Evolutionary conservation across 2,888 invertebrate species (phyloP).

Genomic region (Phaonia tiefii): DNA sequence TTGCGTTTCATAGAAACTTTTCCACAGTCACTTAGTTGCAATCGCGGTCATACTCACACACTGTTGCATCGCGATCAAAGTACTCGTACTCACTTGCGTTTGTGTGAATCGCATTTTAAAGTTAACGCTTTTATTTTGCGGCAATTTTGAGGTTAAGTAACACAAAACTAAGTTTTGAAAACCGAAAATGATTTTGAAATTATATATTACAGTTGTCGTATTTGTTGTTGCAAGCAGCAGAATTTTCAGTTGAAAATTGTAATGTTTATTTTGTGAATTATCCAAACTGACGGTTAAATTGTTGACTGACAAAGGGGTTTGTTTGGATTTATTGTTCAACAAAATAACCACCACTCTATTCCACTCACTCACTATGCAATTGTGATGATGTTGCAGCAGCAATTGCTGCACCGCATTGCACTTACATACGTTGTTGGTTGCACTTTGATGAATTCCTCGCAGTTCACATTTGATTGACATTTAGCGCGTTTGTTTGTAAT

Average conservation of each 20-base stretch:
- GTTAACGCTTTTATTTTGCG: slow-evolving; percentile 38
- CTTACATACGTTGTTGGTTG: too few relatives aligned
- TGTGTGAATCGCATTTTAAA: slow-evolving; percentile 32
- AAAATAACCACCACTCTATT: too few relatives aligned
- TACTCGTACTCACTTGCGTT: neutral
- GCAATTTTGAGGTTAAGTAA: slow-evolving; percentile 64
- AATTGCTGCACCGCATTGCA: slow-evolving; percentile 11
- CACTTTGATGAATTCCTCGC: slow-evolving; percentile 54
- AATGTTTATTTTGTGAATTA: slow-evolving; percentile 6
- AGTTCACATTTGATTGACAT: slow-evolving; percentile 61
- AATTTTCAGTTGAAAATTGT: slow-evolving; percentile 45
- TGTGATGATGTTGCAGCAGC: neutral
- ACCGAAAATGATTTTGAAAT: slow-evolving; percentile 34
- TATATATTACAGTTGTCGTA: slow-evolving; percentile 1
- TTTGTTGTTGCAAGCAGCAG: neutral
- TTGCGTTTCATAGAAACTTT: neutral
- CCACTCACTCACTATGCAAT: neutral
- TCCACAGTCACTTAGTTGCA: neutral
- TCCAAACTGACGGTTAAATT: neutral
- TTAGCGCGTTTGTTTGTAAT: slow-evolving; percentile 50
- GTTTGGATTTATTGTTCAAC: too few relatives aligned
- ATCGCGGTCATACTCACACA: neutral
- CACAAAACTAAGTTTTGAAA: slow-evolving; percentile 58
- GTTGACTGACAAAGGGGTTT: too few relatives aligned
- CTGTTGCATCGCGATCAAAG: neutral